phyloP scores from a whole-genome alignment of 2,797 vertebrate genomes.

The Lepus townsendii region DNA sequence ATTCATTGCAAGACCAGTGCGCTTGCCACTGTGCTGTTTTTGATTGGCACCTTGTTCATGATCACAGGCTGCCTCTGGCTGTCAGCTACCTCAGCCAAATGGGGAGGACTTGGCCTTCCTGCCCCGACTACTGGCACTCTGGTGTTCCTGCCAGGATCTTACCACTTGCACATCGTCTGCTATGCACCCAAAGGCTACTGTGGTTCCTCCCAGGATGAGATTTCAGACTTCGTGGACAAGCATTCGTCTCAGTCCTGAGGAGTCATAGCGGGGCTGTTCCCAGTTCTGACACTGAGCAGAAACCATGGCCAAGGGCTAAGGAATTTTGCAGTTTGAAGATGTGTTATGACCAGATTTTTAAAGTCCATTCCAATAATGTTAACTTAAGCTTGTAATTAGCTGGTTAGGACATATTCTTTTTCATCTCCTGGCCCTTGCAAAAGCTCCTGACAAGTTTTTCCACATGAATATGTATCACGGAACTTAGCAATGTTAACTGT shows the following conservation, averaged over 20 bases:
- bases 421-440: constrained; percentile 38
- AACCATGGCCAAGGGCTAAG: constrained; percentile 50
- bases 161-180: constrained; percentile 97
- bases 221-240: constrained; percentile 98
- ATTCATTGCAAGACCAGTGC: constrained; percentile 97
- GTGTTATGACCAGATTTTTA: constrained; percentile 50
- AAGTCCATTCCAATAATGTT: constrained; percentile 45
- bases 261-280: constrained; percentile 6
- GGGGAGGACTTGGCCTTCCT: constrained; percentile 94
- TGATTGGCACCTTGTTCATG: constrained; percentile 95
- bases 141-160: constrained; percentile 97
- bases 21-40: constrained; percentile 94
- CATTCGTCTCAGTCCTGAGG: neutral
- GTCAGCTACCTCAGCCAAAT: constrained; percentile 93
- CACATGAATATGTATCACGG: neutral
- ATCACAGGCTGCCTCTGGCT: constrained; percentile 95
- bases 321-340: constrained; percentile 41
- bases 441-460: constrained; percentile 60
- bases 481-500: neutral
- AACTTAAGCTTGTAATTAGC: constrained; percentile 57
- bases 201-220: constrained; percentile 98
- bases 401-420: constrained; percentile 51
- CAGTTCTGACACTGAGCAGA: neutral
- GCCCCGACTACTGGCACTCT: constrained; percentile 97
- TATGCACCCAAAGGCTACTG: constrained; percentile 96